These are phyloP conservation scores for Cerceris rybyensis DNA, from an alignment of 2,888 invertebrate genomes.

Conservation along the genomic window DNA sequence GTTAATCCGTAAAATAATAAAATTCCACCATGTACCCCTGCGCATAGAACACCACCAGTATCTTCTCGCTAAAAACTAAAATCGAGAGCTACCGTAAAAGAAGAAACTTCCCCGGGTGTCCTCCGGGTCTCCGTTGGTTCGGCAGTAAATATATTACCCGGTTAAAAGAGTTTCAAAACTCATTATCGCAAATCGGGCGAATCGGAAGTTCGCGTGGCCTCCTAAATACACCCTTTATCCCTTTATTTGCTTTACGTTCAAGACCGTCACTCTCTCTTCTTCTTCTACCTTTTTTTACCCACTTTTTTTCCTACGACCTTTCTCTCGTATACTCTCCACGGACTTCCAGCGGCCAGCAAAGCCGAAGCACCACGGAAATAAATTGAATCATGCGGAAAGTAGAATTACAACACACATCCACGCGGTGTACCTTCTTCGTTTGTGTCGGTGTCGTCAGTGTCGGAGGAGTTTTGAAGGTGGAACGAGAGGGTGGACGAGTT, in stretches of 20 bases:
- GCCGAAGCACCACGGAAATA: constrained; percentile 44
- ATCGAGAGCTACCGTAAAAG: constrained; percentile 25
- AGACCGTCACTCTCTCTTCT: neutral
- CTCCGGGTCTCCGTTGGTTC: neutral
- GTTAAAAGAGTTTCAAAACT: constrained; percentile 51
- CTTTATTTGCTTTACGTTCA: constrained; percentile 6
- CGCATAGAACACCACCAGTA: neutral
- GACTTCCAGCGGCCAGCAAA: constrained; percentile 19
- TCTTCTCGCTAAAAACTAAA: neutral
- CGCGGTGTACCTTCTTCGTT: constrained; percentile 7
- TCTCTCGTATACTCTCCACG: constrained; percentile 29
- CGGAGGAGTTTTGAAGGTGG: constrained; percentile 20
- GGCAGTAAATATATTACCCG: constrained; percentile 12
- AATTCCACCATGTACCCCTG: neutral
- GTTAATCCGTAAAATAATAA: too few species aligned
- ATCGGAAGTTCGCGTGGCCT: constrained; percentile 32
- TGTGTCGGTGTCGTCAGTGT: constrained; percentile 11
- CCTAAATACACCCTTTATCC: constrained; percentile 34
- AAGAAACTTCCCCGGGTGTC: constrained; percentile 39
- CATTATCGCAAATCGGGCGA: constrained; percentile 52
- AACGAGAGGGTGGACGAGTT: constrained; percentile 18
- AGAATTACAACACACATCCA: constrained; percentile 50
- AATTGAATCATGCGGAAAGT: constrained; percentile 55
- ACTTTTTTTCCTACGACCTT: constrained; percentile 22
- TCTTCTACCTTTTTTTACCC: constrained; percentile 11